Evolutionary conservation across 2,113 vertebrate species (phyloP).

Genomic region (Glaucidium brasilianum): DNA sequence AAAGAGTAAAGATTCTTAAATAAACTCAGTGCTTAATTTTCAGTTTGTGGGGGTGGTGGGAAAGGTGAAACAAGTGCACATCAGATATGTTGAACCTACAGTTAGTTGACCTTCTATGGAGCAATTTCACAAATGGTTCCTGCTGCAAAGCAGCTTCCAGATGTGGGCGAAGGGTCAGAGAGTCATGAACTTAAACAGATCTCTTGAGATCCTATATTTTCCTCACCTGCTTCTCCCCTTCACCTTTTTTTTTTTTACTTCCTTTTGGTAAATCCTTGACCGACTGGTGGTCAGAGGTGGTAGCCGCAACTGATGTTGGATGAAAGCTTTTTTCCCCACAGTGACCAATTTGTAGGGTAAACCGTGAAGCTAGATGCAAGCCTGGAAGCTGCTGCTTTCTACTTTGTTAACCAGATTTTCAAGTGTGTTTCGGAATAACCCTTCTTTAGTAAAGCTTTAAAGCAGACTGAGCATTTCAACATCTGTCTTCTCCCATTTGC

Average conservation of each 20-base stretch:
- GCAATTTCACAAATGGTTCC: background rate
- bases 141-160: background rate
- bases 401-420: background rate
- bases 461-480: background rate
- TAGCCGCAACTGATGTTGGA: background rate
- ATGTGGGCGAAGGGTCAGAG: background rate
- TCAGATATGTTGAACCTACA: background rate
- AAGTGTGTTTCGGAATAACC: background rate
- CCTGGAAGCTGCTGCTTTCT: background rate
- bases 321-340: background rate
- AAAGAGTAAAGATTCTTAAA: slow-evolving; percentile 49
- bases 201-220: background rate
- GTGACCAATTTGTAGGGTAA: background rate
- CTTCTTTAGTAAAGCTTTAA: background rate
- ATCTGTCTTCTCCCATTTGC: accelerated
- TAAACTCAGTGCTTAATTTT: background rate
- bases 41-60: background rate
- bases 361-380: background rate
- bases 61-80: background rate
- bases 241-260: background rate
- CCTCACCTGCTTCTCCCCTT: background rate
- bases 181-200: background rate
- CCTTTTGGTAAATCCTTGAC: background rate
- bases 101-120: background rate
- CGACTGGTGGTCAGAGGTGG: background rate